Percentiles rank a stretch among this genome's conserved stretches.
These are phyloP conservation scores for Schizotus pectinicornis DNA, from an alignment of 2,888 invertebrate species.

Conservation along the genomic window DNA sequence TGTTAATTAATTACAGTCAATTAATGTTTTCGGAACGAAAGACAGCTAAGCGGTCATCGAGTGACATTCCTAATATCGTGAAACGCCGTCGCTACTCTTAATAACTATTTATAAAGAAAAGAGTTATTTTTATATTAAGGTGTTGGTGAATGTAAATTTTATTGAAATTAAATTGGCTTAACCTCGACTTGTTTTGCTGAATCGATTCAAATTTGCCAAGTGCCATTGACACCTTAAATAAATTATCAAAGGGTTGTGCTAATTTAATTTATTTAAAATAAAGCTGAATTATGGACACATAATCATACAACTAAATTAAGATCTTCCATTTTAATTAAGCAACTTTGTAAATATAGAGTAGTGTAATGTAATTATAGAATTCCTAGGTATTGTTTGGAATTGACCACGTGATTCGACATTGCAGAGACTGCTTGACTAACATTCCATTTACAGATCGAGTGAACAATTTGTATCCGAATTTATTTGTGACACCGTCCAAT, in stretches of 20 bases:
- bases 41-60: neutral
- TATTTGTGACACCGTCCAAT: constrained; percentile 42
- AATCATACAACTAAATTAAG: constrained; percentile 26
- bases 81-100: constrained; percentile 1
- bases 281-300: constrained; percentile 8
- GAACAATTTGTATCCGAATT: constrained; percentile 1
- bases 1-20: constrained; percentile 7
- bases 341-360: constrained; percentile 49
- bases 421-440: constrained; percentile 44
- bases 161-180: constrained; percentile 21
- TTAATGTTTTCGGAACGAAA: constrained; percentile 5
- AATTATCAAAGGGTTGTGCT: constrained; percentile 24
- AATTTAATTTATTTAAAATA: constrained; percentile 25
- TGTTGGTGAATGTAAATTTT: constrained; percentile 30
- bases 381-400: constrained; percentile 9
- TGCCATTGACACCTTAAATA: constrained; percentile 37
- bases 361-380: constrained; percentile 44
- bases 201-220: constrained; percentile 23
- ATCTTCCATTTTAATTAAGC: constrained; percentile 41
- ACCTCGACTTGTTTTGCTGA: constrained; percentile 3
- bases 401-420: constrained; percentile 16
- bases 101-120: constrained; percentile 5
- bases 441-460: constrained; percentile 37
- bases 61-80: constrained; percentile 4
- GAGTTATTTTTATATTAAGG: constrained; percentile 29